Percentiles rank a stretch among this genome's conserved stretches.
These are phyloP conservation scores for Noctua pronuba DNA, from an alignment of 2,888 invertebrate genomes.

Conservation along the genomic window DNA sequence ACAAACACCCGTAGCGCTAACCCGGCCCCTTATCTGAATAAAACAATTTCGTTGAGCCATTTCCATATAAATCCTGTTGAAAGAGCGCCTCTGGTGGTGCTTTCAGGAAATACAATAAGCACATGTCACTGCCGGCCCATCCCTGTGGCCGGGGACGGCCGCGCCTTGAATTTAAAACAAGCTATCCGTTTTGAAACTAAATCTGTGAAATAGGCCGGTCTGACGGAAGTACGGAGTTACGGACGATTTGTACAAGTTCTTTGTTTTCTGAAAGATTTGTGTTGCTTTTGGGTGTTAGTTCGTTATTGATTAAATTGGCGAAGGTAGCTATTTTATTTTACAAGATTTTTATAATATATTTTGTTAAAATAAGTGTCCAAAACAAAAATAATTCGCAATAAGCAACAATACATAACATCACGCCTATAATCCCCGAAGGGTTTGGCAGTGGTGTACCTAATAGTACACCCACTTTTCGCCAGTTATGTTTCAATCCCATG, in stretches of 20 bases:
- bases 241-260: conserved; percentile 24
- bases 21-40: conserved; percentile 45
- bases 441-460: neutral
- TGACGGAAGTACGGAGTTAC: conserved; percentile 11
- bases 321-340: neutral
- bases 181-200: conserved; percentile 70
- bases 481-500: neutral
- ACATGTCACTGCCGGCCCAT: conserved; percentile 73
- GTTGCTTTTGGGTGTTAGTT: neutral
- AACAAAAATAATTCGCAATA: neutral
- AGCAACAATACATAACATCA: neutral
- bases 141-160: conserved; percentile 66
- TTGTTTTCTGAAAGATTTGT: conserved; percentile 1
- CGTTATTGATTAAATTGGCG: neutral
- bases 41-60: conserved; percentile 62
- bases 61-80: conserved; percentile 67
- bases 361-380: neutral
- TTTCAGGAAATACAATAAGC: conserved; percentile 78
- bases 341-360: neutral
- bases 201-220: conserved; percentile 64
- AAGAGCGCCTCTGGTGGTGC: conserved; percentile 62
- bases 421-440: neutral
- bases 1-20: neutral
- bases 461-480: neutral
- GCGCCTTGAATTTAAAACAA: conserved; percentile 79